phyloP scores from a whole-genome alignment of 2,888 invertebrate species.

The Ecliptopera silaceata region DNA sequence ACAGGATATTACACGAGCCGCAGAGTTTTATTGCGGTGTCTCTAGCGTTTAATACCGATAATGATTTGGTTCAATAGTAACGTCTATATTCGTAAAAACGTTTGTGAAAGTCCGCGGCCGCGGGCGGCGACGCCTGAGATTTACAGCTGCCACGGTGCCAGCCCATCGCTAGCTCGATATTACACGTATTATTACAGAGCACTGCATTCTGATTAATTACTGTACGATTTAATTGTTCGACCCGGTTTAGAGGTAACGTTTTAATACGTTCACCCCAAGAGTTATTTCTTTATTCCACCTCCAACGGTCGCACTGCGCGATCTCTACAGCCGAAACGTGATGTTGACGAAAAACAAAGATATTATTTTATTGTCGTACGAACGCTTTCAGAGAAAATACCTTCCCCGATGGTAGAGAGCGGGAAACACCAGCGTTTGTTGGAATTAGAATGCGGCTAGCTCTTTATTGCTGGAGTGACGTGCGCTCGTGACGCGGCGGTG shows the following conservation, averaged over 20 bases:
- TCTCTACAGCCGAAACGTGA: constrained; percentile 57
- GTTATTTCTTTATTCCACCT: constrained; percentile 67
- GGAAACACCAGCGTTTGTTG: constrained; percentile 75
- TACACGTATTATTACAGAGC: constrained; percentile 78
- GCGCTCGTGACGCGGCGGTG: constrained; percentile 78
- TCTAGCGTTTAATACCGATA: constrained; percentile 53
- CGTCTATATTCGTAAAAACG: constrained; percentile 77
- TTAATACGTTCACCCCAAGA: constrained; percentile 67
- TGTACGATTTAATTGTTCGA: constrained; percentile 68
- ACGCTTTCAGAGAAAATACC: constrained; percentile 58
- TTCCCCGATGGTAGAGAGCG: constrained; percentile 60
- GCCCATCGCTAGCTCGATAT: constrained; percentile 64
- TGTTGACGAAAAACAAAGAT: constrained; percentile 69
- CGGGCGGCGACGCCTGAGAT: constrained; percentile 69
- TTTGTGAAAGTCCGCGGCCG: constrained; percentile 75
- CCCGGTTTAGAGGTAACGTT: constrained; percentile 64
- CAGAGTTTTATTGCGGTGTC: constrained; percentile 72
- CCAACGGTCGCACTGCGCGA: constrained; percentile 46
- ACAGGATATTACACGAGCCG: constrained; percentile 77
- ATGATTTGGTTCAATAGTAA: constrained; percentile 72
- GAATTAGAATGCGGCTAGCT: constrained; percentile 79
- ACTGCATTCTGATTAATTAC: constrained; percentile 76
- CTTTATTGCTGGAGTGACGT: constrained; percentile 78
- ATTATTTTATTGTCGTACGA: constrained; percentile 57
- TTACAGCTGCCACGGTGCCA: constrained; percentile 67